Percentiles rank a stretch among this genome's conserved stretches.
phyloP scores from a whole-genome alignment of 1,140 invertebrate genomes.

The Drosophila murphyi region DNA sequence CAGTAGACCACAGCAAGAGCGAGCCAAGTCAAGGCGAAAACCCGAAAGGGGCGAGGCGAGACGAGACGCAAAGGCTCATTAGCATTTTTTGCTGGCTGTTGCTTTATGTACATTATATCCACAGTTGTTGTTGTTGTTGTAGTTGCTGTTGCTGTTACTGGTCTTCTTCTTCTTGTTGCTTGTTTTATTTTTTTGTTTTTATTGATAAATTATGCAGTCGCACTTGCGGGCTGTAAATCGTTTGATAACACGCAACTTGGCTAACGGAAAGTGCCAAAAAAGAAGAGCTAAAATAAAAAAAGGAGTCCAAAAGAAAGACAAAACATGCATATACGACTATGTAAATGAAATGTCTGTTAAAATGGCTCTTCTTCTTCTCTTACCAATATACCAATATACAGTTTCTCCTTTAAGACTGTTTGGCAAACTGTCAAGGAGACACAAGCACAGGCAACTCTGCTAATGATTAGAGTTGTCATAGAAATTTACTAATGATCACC shows the following conservation, averaged over 20 bases:
- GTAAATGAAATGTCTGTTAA: conserved; percentile 56
- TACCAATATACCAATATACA: conserved; percentile 23
- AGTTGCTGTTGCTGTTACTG: conserved; percentile 13
- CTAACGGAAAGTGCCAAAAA: conserved; percentile 78
- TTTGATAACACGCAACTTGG: conserved; percentile 79
- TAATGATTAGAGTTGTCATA: background rate
- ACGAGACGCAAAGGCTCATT: conserved; percentile 59
- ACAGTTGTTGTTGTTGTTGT: conserved; percentile 18
- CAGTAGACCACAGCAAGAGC: conserved; percentile 57
- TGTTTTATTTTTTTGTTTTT: conserved; percentile 51
- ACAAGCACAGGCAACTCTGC: background rate
- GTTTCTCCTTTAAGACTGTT: conserved; percentile 19
- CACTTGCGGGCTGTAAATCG: conserved; percentile 79
- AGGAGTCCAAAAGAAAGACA: conserved; percentile 1
- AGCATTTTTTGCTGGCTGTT: conserved; percentile 73
- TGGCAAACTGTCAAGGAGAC: conserved; percentile 14
- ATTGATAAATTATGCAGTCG: conserved; percentile 82
- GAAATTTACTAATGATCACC: background rate
- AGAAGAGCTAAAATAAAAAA: conserved; percentile 16
- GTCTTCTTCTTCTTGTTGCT: conserved; percentile 46
- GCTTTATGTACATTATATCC: conserved; percentile 62
- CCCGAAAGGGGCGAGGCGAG: conserved; percentile 13
- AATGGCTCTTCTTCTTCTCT: background rate
- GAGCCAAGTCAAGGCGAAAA: conserved; percentile 1
- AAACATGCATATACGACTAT: conserved; percentile 39